Base-by-base conservation (phyloP, 1,140 invertebrate genomes). In the Euwallacea similis region DNA sequence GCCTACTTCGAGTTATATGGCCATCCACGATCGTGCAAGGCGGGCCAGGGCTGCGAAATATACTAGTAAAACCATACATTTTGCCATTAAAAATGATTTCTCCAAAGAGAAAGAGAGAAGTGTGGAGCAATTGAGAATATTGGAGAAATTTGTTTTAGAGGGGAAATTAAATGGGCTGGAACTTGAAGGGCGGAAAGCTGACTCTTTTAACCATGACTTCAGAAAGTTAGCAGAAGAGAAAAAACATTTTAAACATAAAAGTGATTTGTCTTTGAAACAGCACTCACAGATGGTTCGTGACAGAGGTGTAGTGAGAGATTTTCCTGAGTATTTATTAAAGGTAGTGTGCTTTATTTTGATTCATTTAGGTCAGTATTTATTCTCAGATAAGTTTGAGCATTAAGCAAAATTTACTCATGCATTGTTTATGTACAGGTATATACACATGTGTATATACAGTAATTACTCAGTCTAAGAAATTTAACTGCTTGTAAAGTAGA, bases 101-200 rank as follows among this genome's bases (percentile, higher is more conserved):
- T 77, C 42, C 82, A 85, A 79, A n/a, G 73, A 79, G 50, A 79
- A 78, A n/a, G 53, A 74, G 42, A 73, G 74, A 82, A 80, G 91
- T 7, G 87, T 84, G 15, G 87, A 90, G 90, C 80, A 87, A 94
- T 81, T 84, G 59, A 85, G 91, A 73, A 77, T 96, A 42, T 79
- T 95, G 13, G 83, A 88, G 53, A 95, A 94, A 82, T 94, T 90
- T 82, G 76, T 91, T 55, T 79, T 94, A 3, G 94, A 97, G 85
- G 92, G 90, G 21, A 88, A 86, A 78, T 83, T 95, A 7, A 93
- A 93, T 83, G 95, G 94, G 0, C 80, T 95, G 11, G 83, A 83
- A 69, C 79, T 86, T 1, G 42, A 83, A 73, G 78, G 81, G 4
- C 69, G 79, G 0, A 79, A 82, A 60, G 82, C 79, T 67, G 84